Conservation (phyloP, 2,888 invertebrate species). For the Anodontia alba region DNA sequence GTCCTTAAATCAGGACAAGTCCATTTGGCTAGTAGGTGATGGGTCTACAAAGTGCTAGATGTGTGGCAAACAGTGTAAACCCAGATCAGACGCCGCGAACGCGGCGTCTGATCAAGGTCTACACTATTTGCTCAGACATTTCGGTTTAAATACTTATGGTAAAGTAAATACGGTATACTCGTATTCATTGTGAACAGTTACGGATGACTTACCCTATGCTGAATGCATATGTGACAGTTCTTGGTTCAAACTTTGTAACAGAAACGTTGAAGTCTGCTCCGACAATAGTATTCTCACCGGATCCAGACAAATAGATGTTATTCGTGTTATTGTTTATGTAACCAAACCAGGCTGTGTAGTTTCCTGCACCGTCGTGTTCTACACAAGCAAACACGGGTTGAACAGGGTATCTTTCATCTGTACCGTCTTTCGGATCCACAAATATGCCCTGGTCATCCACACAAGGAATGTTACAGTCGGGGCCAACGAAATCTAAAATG, state of each 20-base stretch:
- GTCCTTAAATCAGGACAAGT: too few species aligned
- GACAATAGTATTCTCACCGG: slow-evolving; percentile 58
- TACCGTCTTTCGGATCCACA: slow-evolving; percentile 61
- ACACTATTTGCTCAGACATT: too few species aligned
- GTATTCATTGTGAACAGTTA: too few species aligned
- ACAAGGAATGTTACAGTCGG: slow-evolving; percentile 73
- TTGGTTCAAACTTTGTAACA: slow-evolving; percentile 65
- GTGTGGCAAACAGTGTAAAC: too few species aligned
- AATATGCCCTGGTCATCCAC: slow-evolving; percentile 67
- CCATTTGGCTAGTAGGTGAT: too few species aligned
- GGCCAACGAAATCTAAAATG: slow-evolving; percentile 72
- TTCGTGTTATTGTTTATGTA: slow-evolving; percentile 70
- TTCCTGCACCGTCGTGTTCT: slow-evolving; percentile 18
- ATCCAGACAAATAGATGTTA: slow-evolving; percentile 67
- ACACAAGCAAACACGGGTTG: slow-evolving; percentile 65
- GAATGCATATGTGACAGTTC: slow-evolving; percentile 57
- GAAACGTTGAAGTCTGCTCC: background rate
- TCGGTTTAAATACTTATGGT: too few species aligned
- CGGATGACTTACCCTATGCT: slow-evolving; percentile 66
- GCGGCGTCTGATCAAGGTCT: too few species aligned
- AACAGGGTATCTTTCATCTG: slow-evolving; percentile 41
- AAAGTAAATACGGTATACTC: too few species aligned
- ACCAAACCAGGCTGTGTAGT: slow-evolving; percentile 72
- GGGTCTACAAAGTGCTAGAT: too few species aligned
- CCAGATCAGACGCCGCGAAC: too few species aligned